Base-by-base conservation (phyloP, 2,888 invertebrate genomes). In the Orgyia antiqua region DNA sequence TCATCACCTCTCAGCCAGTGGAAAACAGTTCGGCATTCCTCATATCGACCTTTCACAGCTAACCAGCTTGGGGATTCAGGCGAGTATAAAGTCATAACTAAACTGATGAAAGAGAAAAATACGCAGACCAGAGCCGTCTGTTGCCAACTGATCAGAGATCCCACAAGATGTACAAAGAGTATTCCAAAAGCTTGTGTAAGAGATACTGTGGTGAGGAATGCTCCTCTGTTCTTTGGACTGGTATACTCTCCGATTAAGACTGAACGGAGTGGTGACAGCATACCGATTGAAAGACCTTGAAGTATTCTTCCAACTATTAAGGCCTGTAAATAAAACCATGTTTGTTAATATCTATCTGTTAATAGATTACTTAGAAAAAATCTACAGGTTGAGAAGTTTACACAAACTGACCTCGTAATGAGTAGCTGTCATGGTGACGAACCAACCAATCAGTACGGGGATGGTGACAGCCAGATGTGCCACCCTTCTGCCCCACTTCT, bases 51-150 rank as follows among this genome's bases (percentile, higher is more conserved):
- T 41, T 83, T 87, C 2, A 87, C 68, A 0, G 88, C 76, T 13
- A 92, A 58, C 89, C 90, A 92, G 30, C 80, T 77, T 0, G 91
- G 91, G 2, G 90, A 88, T 65, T 92, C 92, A 0, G 89, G 90
- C 0, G 70, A 63, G 36, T 58, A 69, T 3, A 74, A 32, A 0
- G 66, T 67, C 62, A 77, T 69, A 7, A 67, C 35, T 5, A 89
- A 59, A 17, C 88, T 79, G 4, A 77, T 51, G 21, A 87, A 54
- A 0, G 88, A 80, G 17, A 88, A 68, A 13, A 65, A 42, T 1
- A 78, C 68, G 37, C 84, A 83, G 10, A 89, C 56, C 0, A 87
- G 51, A 1, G 88, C 88, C 0, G 88, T 84, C 8, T 65, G 63
- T 46, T 87, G 72, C 90, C 90, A 90, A 23, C 72, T 65, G 1